Base-by-base conservation (phyloP, 1,140 invertebrate genomes). In the Phenacoccus solenopsis region DNA sequence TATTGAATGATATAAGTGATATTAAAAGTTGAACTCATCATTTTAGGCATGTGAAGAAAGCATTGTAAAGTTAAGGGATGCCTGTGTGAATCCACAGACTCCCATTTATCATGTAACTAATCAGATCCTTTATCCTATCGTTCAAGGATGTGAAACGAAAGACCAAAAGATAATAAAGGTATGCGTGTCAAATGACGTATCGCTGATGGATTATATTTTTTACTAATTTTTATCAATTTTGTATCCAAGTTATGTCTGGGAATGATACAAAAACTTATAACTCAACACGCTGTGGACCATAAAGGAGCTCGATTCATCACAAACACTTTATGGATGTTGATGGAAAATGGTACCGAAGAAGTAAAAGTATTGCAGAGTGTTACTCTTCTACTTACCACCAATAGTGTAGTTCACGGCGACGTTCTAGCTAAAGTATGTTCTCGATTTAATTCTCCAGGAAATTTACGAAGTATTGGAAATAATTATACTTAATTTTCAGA, bases 81-180 rank as follows among this genome's bases (percentile, higher is more conserved):
- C 91, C 28, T 84, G 86, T 74, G 88, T 88, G 77, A 85, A 90
- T 71, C 87, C 90, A 76, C 87, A 90, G 76, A 87, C 88, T 73
- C 85, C 89, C 61, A 83, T 94, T 68, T 88, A 90, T 79, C 91
- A 92, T 80, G 87, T 90, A 38, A 87, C 90, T n/a, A 93, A 92
- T 79, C 90, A 98, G 81, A 92, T 98, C 75, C 81, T 99, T 22
- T 96, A 96, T 81, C 96, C 96, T n/a, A 83, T 98, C 74, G 91
- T 98, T 67, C 90, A 98, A 82, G 96, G 94, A 76, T 98, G 96
- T 85, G 95, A 98, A 78, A 96, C 94, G 22, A 98, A 96, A 83
- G 94, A 96, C 82, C 84, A 93, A 24, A 98, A 97, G 84, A 90
- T 98, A 74, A 93, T 97, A 38, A 92, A 91, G 84, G 90, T 91